Base-by-base conservation (phyloP, 2,797 vertebrate genomes). In the Ispidina picta region DNA sequence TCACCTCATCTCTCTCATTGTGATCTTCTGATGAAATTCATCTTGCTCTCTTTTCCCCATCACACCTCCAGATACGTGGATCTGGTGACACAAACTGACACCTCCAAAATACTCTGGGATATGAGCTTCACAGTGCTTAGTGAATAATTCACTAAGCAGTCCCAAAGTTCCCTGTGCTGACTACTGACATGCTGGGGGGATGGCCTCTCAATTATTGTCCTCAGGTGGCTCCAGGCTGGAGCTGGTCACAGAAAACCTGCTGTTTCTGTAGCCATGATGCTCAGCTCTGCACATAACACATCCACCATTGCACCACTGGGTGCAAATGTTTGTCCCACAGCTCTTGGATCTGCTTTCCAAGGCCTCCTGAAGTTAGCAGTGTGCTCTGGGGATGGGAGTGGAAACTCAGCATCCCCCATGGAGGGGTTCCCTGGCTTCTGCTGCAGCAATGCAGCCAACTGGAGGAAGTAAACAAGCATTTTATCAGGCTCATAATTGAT, bases 341-440 rank as follows among this genome's bases (percentile, higher is more conserved):
- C 46, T 64, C 62, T 79, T n/a, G 52, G 14, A 19, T 29, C 17
- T 54, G 48, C 41, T 79, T n/a, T 52, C 15, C 51, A 22, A n/a
- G 14, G 52, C 75, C 10, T 15, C 23, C 58, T 4, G 17, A 71
- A 49, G 41, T 31, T 20, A 46, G 41, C 21, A 81, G 68, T 6
- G 13, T 52, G 23, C 29, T 33, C 46, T 21, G n/a, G 9, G 10
- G 2, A 17, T 26, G 39, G 26, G 43, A 52, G 25, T 28, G 54
- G 28, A 35, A 43, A 21, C 65, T 77, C 19, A 23, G 51, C 2
- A 0, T 52, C 17, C 37, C 43, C 21, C 0, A 0, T 12, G 22
- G 10, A 11, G 43, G 41, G 48, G 11, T 66, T 75, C 52, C 79
- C 37, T 87, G 63, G 26, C 37, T 76, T 35, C 43, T 2, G 2